phyloP scores from a whole-genome alignment of 2,113 vertebrate genomes.

The Lonchura striata region DNA sequence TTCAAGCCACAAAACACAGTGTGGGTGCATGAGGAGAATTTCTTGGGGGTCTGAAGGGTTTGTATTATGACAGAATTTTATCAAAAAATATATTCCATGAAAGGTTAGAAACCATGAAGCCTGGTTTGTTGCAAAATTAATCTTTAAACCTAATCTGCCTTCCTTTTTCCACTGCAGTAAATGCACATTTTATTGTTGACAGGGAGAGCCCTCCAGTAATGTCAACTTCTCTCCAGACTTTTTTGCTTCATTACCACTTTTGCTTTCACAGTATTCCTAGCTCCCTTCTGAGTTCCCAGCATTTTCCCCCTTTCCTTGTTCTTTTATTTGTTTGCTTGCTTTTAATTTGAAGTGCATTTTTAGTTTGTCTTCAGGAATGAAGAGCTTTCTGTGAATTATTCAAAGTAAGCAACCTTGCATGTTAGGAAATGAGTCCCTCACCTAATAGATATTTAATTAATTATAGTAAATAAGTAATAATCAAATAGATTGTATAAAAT shows the following conservation, averaged over 20 bases:
- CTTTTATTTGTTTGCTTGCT: not conserved
- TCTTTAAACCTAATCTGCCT: not conserved
- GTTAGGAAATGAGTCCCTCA: not conserved
- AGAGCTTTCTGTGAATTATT: not conserved
- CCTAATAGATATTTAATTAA: not conserved
- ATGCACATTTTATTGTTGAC: not conserved
- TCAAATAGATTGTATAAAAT: not conserved
- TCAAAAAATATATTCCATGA: not conserved
- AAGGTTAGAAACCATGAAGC: not conserved
- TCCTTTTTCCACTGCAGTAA: not conserved
- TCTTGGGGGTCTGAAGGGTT: not conserved
- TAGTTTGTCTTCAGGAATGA: not conserved
- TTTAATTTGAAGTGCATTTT: not conserved
- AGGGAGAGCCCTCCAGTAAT: not conserved
- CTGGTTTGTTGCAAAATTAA: not conserved
- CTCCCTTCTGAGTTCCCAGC: not conserved
- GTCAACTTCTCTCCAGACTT: constrained; percentile 13
- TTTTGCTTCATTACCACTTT: constrained; percentile 5
- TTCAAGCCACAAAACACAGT: constrained; percentile 56
- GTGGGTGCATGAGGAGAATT: constrained; percentile 22
- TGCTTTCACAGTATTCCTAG: not conserved
- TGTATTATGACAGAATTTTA: not conserved
- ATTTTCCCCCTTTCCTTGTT: not conserved
- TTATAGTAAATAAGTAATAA: not conserved
- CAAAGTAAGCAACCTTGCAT: not conserved